Conservation (phyloP, 2,113 vertebrate genomes). For the Riparia riparia region DNA sequence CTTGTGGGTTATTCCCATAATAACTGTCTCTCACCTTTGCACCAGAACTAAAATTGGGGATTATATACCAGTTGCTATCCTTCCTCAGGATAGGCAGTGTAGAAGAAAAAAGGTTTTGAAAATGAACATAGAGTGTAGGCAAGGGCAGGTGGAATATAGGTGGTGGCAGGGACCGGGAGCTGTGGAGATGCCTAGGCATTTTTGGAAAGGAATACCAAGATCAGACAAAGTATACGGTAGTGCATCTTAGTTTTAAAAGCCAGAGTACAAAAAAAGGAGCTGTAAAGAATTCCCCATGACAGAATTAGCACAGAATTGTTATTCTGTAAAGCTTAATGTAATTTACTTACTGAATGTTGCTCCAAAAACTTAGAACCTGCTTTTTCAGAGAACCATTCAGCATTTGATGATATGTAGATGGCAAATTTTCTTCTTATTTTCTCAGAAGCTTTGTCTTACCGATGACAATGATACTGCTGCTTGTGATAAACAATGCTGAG, state of each 20-base stretch:
- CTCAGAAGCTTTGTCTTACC: not conserved
- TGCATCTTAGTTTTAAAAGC: not conserved
- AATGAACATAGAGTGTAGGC: not conserved
- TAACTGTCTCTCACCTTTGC: not conserved
- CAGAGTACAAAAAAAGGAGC: not conserved
- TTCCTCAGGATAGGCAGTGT: not conserved
- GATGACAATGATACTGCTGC: not conserved
- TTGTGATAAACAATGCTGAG: not conserved
- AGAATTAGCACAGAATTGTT: not conserved
- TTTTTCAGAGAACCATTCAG: not conserved
- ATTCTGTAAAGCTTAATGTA: not conserved
- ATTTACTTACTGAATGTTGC: not conserved
- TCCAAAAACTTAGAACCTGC: not conserved
- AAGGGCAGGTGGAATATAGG: not conserved
- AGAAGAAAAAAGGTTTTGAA: not conserved
- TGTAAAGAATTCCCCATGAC: not conserved
- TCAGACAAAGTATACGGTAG: fast-evolving
- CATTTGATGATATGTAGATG: not conserved
- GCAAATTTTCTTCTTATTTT: not conserved
- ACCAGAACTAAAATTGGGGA: not conserved
- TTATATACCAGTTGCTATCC: not conserved
- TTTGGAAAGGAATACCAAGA: not conserved
- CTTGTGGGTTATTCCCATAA: not conserved
- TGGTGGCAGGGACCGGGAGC: not conserved
- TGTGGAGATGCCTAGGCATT: not conserved